These are phyloP conservation scores for Felis chaus DNA, from an alignment of 2,113 vertebrate species.

Conservation along the genomic window DNA sequence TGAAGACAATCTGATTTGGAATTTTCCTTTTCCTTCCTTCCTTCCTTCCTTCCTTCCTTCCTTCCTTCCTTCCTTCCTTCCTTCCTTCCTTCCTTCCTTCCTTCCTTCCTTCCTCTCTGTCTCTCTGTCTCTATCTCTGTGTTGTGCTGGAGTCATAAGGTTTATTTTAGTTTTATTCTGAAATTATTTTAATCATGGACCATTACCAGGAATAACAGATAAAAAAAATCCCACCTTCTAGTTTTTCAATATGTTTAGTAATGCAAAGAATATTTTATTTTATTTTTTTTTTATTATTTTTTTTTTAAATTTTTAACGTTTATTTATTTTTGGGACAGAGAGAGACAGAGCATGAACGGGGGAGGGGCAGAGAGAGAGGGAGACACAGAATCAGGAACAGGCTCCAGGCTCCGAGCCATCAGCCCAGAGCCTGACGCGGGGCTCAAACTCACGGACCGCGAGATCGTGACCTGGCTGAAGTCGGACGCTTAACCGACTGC, in stretches of 20 bases:
- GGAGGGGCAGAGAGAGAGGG: too few species aligned
- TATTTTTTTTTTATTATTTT: too few species aligned
- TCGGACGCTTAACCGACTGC: too few species aligned
- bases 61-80: fast-evolving
- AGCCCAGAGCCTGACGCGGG: too few species aligned
- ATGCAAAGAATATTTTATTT: slow-evolving; percentile 51
- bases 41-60: too few species aligned
- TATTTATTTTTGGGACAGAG: too few species aligned
- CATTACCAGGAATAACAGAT: slow-evolving; percentile 55
- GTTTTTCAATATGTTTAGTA: slow-evolving; percentile 66
- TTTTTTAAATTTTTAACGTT: too few species aligned
- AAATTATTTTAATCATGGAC: slow-evolving; percentile 69
- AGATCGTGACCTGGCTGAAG: too few species aligned
- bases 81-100: background rate
- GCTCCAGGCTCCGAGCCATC: too few species aligned
- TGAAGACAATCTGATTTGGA: slow-evolving; percentile 73
- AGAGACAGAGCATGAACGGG: too few species aligned
- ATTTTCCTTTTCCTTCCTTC: background rate
- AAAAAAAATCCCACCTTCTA: slow-evolving; percentile 56
- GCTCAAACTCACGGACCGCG: too few species aligned
- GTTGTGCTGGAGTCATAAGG: slow-evolving; percentile 57
- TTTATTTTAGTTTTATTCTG: slow-evolving; percentile 70
- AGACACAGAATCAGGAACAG: too few species aligned
- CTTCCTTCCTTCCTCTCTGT: fast-evolving
- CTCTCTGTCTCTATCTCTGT: background rate